Percentiles rank a stretch among this genome's conserved stretches.
These are phyloP conservation scores for Lytechinus variegatus DNA, from an alignment of 35 echinoderm and acorn worm genomes.

Conservation along the genomic window DNA sequence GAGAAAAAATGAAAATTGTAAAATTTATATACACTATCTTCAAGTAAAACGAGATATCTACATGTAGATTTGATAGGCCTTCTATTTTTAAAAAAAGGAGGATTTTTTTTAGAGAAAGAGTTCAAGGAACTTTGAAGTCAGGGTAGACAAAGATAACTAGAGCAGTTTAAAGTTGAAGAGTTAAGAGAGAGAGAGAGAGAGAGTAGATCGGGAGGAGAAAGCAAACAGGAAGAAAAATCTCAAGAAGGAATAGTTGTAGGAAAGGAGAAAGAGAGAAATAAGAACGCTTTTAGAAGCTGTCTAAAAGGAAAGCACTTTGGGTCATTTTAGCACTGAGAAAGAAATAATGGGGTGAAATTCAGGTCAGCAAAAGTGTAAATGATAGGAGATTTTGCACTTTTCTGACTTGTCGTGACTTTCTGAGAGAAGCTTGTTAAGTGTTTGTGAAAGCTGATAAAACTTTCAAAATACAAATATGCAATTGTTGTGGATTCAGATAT, in stretches of 20 bases:
- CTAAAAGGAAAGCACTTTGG: background rate
- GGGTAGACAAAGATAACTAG: no score
- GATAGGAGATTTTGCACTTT: background rate
- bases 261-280: background rate
- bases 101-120: no score
- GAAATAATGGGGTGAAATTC: background rate
- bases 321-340: background rate
- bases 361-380: background rate
- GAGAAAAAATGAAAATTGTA: no score
- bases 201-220: no score
- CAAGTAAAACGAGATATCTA: no score
- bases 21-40: no score
- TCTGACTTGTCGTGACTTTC: background rate
- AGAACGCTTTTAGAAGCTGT: background rate
- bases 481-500: background rate
- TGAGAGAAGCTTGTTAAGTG: background rate
- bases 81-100: no score
- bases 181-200: no score
- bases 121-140: no score
- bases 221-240: no score
- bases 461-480: background rate
- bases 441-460: background rate
- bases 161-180: no score
- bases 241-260: background rate
- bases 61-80: no score